Evolutionary conservation across 1,140 invertebrate species (phyloP).

Genomic region (Drosophila lacteicornis): DNA sequence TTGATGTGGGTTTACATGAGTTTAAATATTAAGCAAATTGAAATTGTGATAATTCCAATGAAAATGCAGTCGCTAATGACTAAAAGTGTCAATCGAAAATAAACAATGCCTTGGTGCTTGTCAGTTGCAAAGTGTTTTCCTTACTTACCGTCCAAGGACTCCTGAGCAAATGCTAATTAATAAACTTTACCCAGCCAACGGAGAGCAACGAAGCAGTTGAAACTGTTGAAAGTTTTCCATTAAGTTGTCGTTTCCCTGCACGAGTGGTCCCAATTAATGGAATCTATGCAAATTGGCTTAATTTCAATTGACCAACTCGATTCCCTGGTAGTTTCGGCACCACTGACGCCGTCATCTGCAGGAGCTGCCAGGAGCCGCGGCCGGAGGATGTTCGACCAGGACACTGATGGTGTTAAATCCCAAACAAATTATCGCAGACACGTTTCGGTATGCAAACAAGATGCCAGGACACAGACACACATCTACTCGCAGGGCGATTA

Average conservation of each 20-base stretch:
- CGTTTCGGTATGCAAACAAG: constrained; percentile 48
- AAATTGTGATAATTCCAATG: background rate
- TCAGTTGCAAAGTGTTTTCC: background rate
- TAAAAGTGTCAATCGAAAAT: constrained; percentile 1
- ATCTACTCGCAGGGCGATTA: constrained; percentile 26
- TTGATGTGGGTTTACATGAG: background rate
- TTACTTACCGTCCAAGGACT: constrained; percentile 2
- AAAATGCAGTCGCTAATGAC: background rate
- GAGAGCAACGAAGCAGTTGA: constrained; percentile 20
- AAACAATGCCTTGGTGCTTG: background rate
- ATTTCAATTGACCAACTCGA: constrained; percentile 60
- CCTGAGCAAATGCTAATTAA: constrained; percentile 61
- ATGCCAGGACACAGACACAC: constrained; percentile 16
- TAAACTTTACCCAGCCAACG: constrained; percentile 48
- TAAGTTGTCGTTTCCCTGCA: constrained; percentile 33
- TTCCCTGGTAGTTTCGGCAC: constrained; percentile 26
- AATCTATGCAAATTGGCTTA: constrained; percentile 63
- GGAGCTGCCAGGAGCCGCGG: background rate
- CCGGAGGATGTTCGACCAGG: background rate
- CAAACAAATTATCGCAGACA: constrained; percentile 69
- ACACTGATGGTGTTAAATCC: constrained; percentile 50
- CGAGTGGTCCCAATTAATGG: constrained; percentile 62
- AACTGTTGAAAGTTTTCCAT: constrained; percentile 23
- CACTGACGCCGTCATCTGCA: constrained; percentile 33
- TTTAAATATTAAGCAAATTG: background rate